phyloP scores from a whole-genome alignment of 2,888 invertebrate species.

The Chrysotoxum bicinctum region DNA sequence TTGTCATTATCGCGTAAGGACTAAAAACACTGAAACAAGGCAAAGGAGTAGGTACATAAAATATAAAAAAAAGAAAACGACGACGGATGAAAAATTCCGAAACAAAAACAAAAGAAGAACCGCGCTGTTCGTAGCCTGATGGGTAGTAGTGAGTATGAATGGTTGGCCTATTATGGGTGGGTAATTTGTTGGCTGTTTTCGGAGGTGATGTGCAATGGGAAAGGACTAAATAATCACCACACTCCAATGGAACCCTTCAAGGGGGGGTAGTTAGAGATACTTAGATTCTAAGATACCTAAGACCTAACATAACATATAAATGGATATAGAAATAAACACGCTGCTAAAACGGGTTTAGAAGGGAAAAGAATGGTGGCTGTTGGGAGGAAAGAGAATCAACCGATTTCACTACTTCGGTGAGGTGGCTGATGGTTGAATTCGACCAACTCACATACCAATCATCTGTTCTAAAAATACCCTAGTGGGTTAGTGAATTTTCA shows the following conservation, averaged over 20 bases:
- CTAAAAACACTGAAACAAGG: slow-evolving; percentile 52
- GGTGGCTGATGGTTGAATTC: slow-evolving; percentile 26
- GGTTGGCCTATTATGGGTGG: slow-evolving; percentile 17
- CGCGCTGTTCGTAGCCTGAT: slow-evolving; percentile 13
- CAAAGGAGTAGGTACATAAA: slow-evolving; percentile 21
- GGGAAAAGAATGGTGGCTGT: slow-evolving; percentile 4
- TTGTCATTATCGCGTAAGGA: slow-evolving; percentile 72
- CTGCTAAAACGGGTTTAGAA: slow-evolving; percentile 22
- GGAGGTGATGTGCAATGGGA: slow-evolving; percentile 66
- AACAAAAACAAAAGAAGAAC: slow-evolving; percentile 55
- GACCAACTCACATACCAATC: slow-evolving; percentile 60
- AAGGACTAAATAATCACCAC: slow-evolving; percentile 69
- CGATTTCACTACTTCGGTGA: slow-evolving; percentile 34
- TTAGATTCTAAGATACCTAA: slow-evolving; percentile 29
- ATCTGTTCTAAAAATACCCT: slow-evolving; percentile 57
- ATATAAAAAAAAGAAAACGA: slow-evolving; percentile 13
- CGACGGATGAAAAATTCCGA: slow-evolving; percentile 44
- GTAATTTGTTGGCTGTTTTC: slow-evolving; percentile 22
- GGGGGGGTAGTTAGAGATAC: slow-evolving; percentile 52
- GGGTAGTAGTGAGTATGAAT: background rate
- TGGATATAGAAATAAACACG: slow-evolving; percentile 50
- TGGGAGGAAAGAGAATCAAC: background rate
- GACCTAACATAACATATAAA: slow-evolving; percentile 18
- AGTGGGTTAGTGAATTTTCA: slow-evolving; percentile 7
- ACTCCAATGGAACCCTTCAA: slow-evolving; percentile 65